Base-by-base conservation (phyloP, 2,797 vertebrate species). In the Platyrinchus mystaceus region DNA sequence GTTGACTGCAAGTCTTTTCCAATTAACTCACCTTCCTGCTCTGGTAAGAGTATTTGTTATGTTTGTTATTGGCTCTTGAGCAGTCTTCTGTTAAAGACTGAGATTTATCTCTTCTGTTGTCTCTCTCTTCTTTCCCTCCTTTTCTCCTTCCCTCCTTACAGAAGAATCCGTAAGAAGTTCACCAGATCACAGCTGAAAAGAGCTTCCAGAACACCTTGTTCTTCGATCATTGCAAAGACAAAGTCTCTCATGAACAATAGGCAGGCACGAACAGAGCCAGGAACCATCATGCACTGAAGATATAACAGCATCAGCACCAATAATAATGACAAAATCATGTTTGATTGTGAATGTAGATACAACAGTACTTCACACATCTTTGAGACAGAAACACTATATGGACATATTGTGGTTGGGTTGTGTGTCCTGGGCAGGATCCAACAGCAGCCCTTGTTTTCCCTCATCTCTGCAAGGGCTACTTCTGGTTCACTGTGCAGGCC, bases 81-180 rank as follows among this genome's bases (percentile, higher is more conserved):
- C 52, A 77, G 50, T 75, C 64, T 91, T 89, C 70, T 69, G 46
- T 44, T 84, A 88, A 62, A 89, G 73, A 88, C 79, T 86, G 84
- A 84, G 66, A 92, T 90, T 96, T 94, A 80, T 80, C 73, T 89
- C 71, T 91, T 58, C 50, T 95, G 43, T 94, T 94, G 36, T 94
- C 69, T 94, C 79, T 96, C 49, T 95, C 34, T 90, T 90, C 84
- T 73, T 94, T 63, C 49, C 67, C 62, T 95, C 47, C 32, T 88
- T 79, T 87, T 87, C 58, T 95, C 34, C 60, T 95, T 81, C 73
- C 82, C 78, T 89, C 59, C 78, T 55, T 97, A 27, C 96, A 99
- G 99, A 98, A 99, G 98, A 98, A 98, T 98, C 97, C 98, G 98
- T 89, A 98, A 98, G 97, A 97, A 98, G 98, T 98, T 99, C 97